Base-by-base conservation (phyloP, 2,113 vertebrate species). In the Alethe castanea region DNA sequence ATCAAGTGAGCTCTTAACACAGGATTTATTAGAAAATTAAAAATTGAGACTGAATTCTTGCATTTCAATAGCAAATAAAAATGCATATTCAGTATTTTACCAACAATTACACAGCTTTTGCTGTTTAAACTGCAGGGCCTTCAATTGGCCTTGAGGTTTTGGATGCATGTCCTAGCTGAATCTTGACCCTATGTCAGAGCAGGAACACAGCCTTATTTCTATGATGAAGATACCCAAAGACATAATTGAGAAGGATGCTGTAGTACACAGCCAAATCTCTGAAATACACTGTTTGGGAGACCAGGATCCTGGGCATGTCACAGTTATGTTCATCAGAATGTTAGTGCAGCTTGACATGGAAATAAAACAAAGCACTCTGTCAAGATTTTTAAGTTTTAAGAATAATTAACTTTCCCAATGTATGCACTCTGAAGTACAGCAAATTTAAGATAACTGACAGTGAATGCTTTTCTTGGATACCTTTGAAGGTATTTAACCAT, bases 321-420 rank as follows among this genome's bases (percentile, higher is more conserved):
- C 0, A 0, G 61, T 35, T 8, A n/a, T 13, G 20, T 26, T 45
- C 71, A 35, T 60, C 61, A 66, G 19, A 71, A 52, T 8, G 8
- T 48, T 50, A 78, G 14, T 1, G 3, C n/a, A 79, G 44, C 26
- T 85, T 0, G 0, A 85, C 24, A 56, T 23, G 22, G 23, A 65
- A 36, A 57, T 33, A 70, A 67, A 84, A 53, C 29, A 78, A 64
- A 65, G 11, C 12, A n/a, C 18, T 71, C 11, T 28, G 33, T 29
- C 26, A 85, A 52, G 14, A 4, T 28, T 76, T 79, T 54, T 22
- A 29, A 29, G 29, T 66, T 77, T 83, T 57, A 83, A 73, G 19
- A 66, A 36, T 53, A 54, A 67, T 26, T 81, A 47, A 67, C 10
- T 52, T 72, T 47, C 19, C 19, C 20, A 56, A 7, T 5, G 2